These are phyloP conservation scores for Lontra canadensis DNA, from an alignment of 2,113 vertebrate genomes.

Conservation along the genomic window DNA sequence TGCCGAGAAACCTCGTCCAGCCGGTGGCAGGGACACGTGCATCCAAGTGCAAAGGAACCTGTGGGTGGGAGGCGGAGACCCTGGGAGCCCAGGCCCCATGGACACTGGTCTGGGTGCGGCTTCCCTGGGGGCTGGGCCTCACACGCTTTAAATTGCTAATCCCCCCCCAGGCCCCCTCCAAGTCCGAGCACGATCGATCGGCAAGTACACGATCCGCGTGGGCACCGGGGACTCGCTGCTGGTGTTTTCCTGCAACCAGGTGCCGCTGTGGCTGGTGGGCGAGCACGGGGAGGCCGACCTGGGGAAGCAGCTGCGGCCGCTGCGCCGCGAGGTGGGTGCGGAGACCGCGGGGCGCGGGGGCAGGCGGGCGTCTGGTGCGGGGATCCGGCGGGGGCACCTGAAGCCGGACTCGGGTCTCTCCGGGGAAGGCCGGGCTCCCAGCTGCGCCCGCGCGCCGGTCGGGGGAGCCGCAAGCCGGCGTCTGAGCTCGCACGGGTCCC, in stretches of 20 bases:
- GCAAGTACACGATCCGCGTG: slow-evolving; percentile 82
- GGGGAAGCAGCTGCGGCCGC: slow-evolving; percentile 81
- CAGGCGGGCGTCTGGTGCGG: slow-evolving; percentile 40
- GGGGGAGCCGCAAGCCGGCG: background rate
- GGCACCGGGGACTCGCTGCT: slow-evolving; percentile 84
- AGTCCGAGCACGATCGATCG: slow-evolving; percentile 81
- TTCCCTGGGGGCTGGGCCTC: background rate
- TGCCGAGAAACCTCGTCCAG: background rate
- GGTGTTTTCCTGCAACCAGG: slow-evolving; percentile 86
- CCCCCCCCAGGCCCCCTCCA: too few species aligned
- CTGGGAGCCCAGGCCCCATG: background rate
- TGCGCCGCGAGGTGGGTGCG: slow-evolving; percentile 81
- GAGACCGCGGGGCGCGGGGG: slow-evolving; percentile 80
- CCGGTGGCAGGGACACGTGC: background rate
- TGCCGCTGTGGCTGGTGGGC: slow-evolving; percentile 87
- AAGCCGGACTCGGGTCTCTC: background rate
- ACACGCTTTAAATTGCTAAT: background rate
- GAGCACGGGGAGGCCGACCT: slow-evolving; percentile 82
- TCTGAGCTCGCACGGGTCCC: background rate
- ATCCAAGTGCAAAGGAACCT: background rate
- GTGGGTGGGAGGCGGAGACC: background rate
- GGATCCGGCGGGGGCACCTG: too few species aligned
- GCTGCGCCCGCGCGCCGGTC: too few species aligned
- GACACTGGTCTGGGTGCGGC: background rate
- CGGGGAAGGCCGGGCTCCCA: background rate